Evolutionary conservation across 2,113 vertebrate species (phyloP), one percentile per base, ranked within the genome.

Genomic region (western clawed frog (Xenopus tropicalis)): DNA sequence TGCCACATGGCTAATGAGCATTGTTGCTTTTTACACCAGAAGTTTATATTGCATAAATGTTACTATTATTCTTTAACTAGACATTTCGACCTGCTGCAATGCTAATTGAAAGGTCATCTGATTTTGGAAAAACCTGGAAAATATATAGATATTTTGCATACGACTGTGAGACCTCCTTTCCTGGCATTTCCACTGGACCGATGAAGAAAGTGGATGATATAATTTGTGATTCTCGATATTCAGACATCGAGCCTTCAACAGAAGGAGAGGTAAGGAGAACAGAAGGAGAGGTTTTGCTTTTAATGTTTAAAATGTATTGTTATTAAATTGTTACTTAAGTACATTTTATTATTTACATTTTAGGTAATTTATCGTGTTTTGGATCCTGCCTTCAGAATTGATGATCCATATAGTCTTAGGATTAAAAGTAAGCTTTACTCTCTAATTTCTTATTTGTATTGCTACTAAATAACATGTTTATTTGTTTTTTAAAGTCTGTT

Each of bases 91-190:
- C 97, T 3, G 94, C 95, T 58, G 95, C 96, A 21, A 99, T 99
- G 95, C 82, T 93, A 79, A 99, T 99, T 43, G 95, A 99, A 80
- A 93, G 95, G n/a, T 99, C 96, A 0, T 88, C 96, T 6, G 95
- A 99, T 83, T 99, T 95, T 20, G 96, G 95, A 70, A 87, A 91
- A 77, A 93, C 91, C 0, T 99, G 97, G 97, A 90, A 94, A 24
- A 93, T 97, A 54, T 99, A 98, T 66, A 91, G 97, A 6, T 99
- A 97, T 85, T 98, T 98, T 12, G 96, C 96, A 11, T 98, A 99
- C 19, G 96, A 99, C 86, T 99, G 97, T 1, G 96, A 97, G 85
- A 82, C 90, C 3, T 92, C 95, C 0, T 98, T 98, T 84, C 93
- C 93, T 0, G 83, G 83, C 0, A 70, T 97, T 57, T 93, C 91